phyloP scores from a whole-genome alignment of 2,888 invertebrate genomes.

The Aleiodes testaceus region DNA sequence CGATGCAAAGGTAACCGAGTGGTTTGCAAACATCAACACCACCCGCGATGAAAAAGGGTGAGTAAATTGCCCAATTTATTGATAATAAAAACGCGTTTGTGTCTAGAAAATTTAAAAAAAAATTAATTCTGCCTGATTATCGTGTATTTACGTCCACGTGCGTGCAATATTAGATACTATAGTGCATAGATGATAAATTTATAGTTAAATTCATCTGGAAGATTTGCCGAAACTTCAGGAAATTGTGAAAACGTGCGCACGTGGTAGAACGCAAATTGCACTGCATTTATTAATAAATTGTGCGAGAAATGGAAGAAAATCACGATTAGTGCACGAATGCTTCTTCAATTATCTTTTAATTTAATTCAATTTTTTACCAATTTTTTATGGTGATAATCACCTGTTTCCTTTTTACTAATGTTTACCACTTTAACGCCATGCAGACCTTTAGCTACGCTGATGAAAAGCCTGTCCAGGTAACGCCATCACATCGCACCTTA shows the following conservation, averaged over 20 bases:
- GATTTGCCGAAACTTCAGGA: no score
- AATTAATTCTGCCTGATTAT: constrained; percentile 12
- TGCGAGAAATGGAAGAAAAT: background rate
- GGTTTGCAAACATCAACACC: constrained; percentile 87
- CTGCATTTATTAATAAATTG: constrained; percentile 7
- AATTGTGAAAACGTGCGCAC: no score
- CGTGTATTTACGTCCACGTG: background rate
- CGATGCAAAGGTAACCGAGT: constrained; percentile 90
- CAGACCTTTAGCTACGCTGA: constrained; percentile 93
- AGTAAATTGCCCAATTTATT: constrained; percentile 59
- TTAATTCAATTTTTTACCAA: no score
- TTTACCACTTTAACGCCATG: constrained; percentile 72
- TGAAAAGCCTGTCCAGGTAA: constrained; percentile 95
- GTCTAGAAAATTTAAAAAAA: constrained; percentile 27
- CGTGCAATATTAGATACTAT: constrained; percentile 9
- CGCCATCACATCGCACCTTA: constrained; percentile 72
- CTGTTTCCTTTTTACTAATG: constrained; percentile 70
- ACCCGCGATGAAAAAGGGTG: constrained; percentile 84
- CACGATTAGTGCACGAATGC: no score
- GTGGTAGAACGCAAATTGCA: background rate
- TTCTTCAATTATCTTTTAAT: constrained; percentile 35
- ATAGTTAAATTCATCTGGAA: background rate
- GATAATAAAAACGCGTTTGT: constrained; percentile 47
- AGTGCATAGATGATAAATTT: background rate
- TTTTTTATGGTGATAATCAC: constrained; percentile 55